These are phyloP conservation scores for Gymnopithys bicolor DNA, from an alignment of 2,797 vertebrate species.

Conservation along the genomic window DNA sequence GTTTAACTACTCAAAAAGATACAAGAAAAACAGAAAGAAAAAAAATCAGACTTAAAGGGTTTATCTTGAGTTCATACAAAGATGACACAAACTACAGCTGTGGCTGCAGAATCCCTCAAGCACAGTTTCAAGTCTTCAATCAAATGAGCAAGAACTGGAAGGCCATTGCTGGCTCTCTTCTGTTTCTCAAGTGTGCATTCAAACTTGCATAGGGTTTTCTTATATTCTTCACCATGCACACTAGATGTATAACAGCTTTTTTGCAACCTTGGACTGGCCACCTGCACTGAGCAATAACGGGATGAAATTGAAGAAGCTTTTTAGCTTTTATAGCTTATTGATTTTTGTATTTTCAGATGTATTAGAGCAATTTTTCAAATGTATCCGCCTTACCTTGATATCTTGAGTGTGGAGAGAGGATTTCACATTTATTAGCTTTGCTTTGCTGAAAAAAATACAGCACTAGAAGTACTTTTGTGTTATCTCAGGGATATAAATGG, in stretches of 20 bases:
- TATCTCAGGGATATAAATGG: conserved; percentile 70
- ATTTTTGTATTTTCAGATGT: conserved; percentile 81
- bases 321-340: conserved; percentile 81
- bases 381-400: conserved; percentile 75
- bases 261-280: conserved; percentile 70
- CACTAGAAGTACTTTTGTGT: conserved; percentile 39
- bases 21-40: not conserved
- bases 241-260: conserved; percentile 64
- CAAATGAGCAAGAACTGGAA: conserved; percentile 50
- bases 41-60: not conserved
- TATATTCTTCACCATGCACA: conserved; percentile 48
- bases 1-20: not conserved
- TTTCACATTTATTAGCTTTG: conserved; percentile 80
- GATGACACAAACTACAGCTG: not conserved
- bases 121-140: conserved; percentile 38
- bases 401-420: conserved; percentile 74
- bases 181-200: conserved; percentile 48
- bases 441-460: conserved; percentile 38
- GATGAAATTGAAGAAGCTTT: conserved; percentile 78
- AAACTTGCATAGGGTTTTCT: not conserved
- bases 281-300: conserved; percentile 70
- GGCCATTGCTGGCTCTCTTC: not conserved
- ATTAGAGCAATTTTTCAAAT: conserved; percentile 81
- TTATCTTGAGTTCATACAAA: conserved; percentile 29
- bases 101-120: conserved; percentile 40